Evolutionary conservation across 2,113 vertebrate genomes (phyloP).

Genomic region (Hippocampus zosterae): DNA sequence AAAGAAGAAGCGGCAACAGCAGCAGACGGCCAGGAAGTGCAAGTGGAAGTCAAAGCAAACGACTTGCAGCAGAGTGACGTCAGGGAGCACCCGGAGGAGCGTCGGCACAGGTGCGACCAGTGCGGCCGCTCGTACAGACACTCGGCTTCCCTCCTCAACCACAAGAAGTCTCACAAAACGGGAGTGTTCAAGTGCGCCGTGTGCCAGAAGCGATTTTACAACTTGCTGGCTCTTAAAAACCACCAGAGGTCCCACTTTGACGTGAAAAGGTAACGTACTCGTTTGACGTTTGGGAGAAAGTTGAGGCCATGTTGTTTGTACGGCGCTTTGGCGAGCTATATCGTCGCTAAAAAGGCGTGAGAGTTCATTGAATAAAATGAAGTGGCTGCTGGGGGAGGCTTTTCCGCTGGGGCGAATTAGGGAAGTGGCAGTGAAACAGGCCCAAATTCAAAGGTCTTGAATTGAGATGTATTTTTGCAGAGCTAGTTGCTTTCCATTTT

Average conservation of each 20-base stretch:
- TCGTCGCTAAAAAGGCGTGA: no score
- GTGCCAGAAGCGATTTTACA: slow-evolving; percentile 88
- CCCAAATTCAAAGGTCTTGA: no score
- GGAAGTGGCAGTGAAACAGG: no score
- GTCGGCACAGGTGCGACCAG: slow-evolving; percentile 80
- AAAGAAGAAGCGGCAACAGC: slow-evolving; percentile 20
- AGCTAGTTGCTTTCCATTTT: no score
- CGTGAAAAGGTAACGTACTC: slow-evolving; percentile 71
- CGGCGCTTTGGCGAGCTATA: no score
- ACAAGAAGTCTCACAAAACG: slow-evolving; percentile 86
- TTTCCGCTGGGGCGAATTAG: no score
- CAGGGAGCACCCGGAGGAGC: slow-evolving; percentile 31
- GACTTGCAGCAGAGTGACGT: neutral
- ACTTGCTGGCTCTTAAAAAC: slow-evolving; percentile 85
- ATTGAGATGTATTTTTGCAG: no score
- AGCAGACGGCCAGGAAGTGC: slow-evolving; percentile 30
- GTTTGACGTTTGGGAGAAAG: no score
- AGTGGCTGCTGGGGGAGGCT: no score
- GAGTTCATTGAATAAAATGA: no score
- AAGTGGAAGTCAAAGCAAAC: slow-evolving; percentile 35
- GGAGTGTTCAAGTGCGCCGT: slow-evolving; percentile 83
- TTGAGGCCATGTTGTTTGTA: neutral
- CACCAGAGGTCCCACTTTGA: slow-evolving; percentile 87
- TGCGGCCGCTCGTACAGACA: slow-evolving; percentile 87
- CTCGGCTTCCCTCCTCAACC: slow-evolving; percentile 83